phyloP scores from a whole-genome alignment of 2,888 invertebrate species.

The Zhuqinia jingwanae region DNA sequence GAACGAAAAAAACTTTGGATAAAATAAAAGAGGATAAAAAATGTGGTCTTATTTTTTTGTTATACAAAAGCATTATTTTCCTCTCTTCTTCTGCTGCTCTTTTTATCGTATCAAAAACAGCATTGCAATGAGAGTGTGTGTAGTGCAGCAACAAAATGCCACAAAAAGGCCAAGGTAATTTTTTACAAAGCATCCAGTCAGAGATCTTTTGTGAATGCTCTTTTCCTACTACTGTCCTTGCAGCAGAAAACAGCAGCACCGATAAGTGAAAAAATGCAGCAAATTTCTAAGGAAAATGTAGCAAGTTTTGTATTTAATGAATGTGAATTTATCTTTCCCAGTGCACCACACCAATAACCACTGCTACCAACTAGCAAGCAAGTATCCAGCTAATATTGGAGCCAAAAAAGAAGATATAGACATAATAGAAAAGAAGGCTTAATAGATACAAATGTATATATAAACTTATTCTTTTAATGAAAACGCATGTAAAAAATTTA shows the following conservation, averaged over 20 bases:
- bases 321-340: constrained; percentile 71
- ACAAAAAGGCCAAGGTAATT: background rate
- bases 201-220: background rate
- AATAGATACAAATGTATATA: too few relatives aligned
- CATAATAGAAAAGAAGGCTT: too few relatives aligned
- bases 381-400: background rate
- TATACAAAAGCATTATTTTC: constrained; percentile 17
- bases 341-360: constrained; percentile 51
- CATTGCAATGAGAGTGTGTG: background rate
- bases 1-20: constrained; percentile 32
- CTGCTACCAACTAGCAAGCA: background rate
- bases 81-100: background rate
- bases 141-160: constrained; percentile 8
- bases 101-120: constrained; percentile 14
- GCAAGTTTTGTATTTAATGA: constrained; percentile 59
- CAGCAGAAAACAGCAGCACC: background rate
- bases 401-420: background rate
- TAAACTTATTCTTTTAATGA: background rate
- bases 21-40: constrained; percentile 39
- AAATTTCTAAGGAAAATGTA: constrained; percentile 12
- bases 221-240: constrained; percentile 47
- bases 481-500: constrained; percentile 1
- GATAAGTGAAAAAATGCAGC: background rate
- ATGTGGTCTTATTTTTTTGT: constrained; percentile 51
- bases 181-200: background rate